Percentiles rank a stretch among this genome's conserved stretches.
Conservation (phyloP, 2,113 vertebrate species). For the Elephas maximus region DNA sequence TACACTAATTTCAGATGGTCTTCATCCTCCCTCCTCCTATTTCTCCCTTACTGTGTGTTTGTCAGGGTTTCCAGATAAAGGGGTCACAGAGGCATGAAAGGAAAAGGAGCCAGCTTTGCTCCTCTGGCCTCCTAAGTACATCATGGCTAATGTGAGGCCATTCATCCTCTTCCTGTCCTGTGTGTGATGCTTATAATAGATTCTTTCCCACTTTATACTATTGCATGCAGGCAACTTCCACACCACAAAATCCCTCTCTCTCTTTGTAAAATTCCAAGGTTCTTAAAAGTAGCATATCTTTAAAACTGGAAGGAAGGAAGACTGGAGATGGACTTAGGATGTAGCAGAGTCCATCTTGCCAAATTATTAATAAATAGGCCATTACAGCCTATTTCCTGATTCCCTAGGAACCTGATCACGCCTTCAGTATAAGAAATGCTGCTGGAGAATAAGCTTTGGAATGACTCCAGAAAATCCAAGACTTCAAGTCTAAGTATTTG, state of each 20-base stretch:
- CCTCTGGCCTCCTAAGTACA: background rate
- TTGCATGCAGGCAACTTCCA: background rate
- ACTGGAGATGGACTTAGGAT: background rate
- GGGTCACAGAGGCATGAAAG: background rate
- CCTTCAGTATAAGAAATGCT: background rate
- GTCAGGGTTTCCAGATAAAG: background rate
- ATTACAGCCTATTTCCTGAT: background rate
- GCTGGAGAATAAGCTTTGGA: background rate
- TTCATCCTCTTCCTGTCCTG: background rate
- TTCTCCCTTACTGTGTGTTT: background rate
- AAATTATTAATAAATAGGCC: background rate
- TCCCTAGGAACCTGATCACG: background rate
- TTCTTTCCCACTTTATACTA: background rate
- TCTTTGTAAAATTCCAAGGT: background rate
- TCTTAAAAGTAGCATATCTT: conserved; percentile 12
- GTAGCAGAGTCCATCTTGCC: background rate
- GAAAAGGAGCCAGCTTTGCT: background rate
- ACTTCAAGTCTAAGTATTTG: background rate
- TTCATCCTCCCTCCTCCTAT: background rate
- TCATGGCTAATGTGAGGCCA: background rate
- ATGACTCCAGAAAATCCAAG: background rate
- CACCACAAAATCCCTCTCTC: background rate
- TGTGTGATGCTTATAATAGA: background rate
- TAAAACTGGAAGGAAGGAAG: background rate
- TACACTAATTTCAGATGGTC: background rate